phyloP scores from a whole-genome alignment of 2,113 vertebrate genomes.

The Calypte anna region DNA sequence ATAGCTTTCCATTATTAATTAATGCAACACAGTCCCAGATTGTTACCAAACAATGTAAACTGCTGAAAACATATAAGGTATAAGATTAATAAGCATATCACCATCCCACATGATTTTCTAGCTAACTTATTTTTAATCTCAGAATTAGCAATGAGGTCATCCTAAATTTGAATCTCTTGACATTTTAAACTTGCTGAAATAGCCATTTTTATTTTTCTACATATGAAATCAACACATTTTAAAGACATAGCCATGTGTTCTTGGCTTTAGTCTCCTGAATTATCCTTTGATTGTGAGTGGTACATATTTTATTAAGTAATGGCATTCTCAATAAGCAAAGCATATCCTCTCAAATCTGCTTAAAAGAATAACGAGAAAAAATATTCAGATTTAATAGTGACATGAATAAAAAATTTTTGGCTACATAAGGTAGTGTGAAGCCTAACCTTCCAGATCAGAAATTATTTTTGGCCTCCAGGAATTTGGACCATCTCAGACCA shows the following conservation, averaged over 20 bases:
- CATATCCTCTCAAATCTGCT: not conserved
- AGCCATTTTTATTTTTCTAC: not conserved
- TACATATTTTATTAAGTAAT: not conserved
- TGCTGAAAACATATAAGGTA: not conserved
- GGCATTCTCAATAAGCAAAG: not conserved
- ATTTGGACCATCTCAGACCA: not conserved
- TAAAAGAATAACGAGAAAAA: slow-evolving; percentile 28
- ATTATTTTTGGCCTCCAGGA: not conserved
- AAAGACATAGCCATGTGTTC: not conserved
- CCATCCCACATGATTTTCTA: not conserved
- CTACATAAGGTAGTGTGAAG: not conserved
- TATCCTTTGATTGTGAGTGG: not conserved
- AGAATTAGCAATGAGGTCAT: not conserved
- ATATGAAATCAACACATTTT: not conserved
- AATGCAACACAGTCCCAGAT: not conserved
- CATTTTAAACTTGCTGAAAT: not conserved
- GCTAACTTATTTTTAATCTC: not conserved
- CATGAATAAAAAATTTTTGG: not conserved
- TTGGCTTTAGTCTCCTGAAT: not conserved
- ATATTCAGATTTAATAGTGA: not conserved
- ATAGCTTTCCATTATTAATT: not conserved
- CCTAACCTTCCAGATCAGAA: not conserved
- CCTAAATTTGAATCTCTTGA: not conserved
- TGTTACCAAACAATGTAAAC: not conserved
- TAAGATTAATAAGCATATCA: not conserved